Evolutionary conservation across 2,888 invertebrate species (phyloP).

Genomic region (Heliconius cydno): DNA sequence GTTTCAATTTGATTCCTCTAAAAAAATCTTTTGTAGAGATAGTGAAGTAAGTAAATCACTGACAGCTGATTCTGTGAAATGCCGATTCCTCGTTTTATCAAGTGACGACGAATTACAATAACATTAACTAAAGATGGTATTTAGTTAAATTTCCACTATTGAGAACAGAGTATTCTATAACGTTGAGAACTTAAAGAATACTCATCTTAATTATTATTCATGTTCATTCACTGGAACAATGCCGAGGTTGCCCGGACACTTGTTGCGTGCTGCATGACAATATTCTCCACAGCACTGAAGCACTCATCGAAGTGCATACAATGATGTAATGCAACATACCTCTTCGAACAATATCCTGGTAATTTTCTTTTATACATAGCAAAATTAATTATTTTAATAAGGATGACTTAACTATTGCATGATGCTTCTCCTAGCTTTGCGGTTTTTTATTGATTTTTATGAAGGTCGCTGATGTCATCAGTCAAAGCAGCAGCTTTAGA

Average conservation of each 20-base stretch:
- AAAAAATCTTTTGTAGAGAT: no score
- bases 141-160: constrained; percentile 1
- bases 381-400: constrained; percentile 49
- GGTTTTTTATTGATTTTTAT: constrained; percentile 51
- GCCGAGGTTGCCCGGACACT: constrained; percentile 59
- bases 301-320: constrained; percentile 40
- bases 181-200: constrained; percentile 52
- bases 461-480: constrained; percentile 57
- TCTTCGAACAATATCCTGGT: constrained; percentile 47
- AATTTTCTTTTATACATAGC: constrained; percentile 46
- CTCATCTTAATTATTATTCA: constrained; percentile 61
- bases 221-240: constrained; percentile 61
- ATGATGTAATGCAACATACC: constrained; percentile 47
- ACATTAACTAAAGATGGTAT: neutral
- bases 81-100: neutral
- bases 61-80: no score
- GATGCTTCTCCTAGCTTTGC: constrained; percentile 45
- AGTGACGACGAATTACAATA: neutral
- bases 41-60: no score
- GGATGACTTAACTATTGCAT: constrained; percentile 52
- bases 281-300: constrained; percentile 49
- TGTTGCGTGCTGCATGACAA: constrained; percentile 60
- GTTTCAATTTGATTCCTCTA: no score
- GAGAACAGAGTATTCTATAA: constrained; percentile 33
- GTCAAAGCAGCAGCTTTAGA: constrained; percentile 44